These are phyloP conservation scores for Odontomyia ornata DNA, from an alignment of 2,888 invertebrate genomes.

Conservation along the genomic window DNA sequence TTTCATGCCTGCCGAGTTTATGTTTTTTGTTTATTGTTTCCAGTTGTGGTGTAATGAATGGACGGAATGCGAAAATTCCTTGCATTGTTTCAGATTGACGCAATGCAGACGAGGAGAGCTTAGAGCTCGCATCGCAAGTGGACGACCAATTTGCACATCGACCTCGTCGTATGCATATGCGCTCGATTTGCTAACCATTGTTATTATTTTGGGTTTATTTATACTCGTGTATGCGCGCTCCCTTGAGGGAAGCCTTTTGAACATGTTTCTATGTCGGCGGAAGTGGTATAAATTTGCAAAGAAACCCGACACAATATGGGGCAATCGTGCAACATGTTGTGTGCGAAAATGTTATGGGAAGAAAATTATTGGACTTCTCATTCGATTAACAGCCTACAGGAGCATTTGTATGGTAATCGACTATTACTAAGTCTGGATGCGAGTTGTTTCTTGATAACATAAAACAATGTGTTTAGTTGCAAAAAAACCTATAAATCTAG, in stretches of 20 bases:
- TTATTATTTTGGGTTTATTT: too few relatives aligned
- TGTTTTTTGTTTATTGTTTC: conserved; percentile 23
- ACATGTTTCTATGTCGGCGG: neutral
- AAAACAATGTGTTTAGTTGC: too few relatives aligned
- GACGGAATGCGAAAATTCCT: neutral
- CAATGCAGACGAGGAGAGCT: neutral
- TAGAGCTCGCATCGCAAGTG: neutral
- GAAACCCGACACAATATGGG: neutral
- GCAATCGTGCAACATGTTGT: too few relatives aligned
- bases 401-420: too few relatives aligned
- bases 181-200: neutral
- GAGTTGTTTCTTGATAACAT: too few relatives aligned
- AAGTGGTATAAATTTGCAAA: neutral
- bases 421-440: too few relatives aligned
- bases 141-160: neutral
- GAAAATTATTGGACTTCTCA: too few relatives aligned
- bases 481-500: too few relatives aligned
- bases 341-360: too few relatives aligned
- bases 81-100: neutral
- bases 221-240: neutral
- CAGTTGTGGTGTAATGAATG: neutral
- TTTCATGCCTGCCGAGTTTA: neutral
- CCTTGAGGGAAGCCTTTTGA: conserved; percentile 8
- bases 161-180: neutral
- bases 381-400: too few relatives aligned